phyloP scores from a whole-genome alignment of 2,888 invertebrate species.

The Pollenia angustigena region DNA sequence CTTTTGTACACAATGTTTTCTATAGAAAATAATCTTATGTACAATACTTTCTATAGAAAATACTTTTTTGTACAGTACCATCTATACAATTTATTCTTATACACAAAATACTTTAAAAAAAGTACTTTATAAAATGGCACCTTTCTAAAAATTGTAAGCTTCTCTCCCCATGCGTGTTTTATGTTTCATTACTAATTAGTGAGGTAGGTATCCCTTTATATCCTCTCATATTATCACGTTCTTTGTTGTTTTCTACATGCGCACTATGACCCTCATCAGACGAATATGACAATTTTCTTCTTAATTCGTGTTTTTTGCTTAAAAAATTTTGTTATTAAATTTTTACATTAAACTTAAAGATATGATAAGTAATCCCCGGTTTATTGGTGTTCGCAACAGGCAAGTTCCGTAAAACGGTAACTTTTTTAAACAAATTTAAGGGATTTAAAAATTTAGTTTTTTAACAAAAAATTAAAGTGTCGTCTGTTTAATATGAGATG shows the following conservation, averaged over 20 bases:
- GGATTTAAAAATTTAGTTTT: too few species aligned
- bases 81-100: too few species aligned
- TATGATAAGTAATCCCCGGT: neutral
- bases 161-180: neutral
- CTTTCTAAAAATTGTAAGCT: too few species aligned
- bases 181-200: neutral
- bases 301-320: constrained; percentile 39
- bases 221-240: neutral
- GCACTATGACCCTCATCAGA: constrained; percentile 41
- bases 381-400: neutral
- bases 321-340: constrained; percentile 10
- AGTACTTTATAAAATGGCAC: neutral
- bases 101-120: too few species aligned
- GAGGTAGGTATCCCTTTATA: constrained; percentile 9
- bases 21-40: too few species aligned
- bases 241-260: constrained; percentile 39
- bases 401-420: neutral
- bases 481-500: neutral
- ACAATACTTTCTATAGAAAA: too few species aligned
- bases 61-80: too few species aligned
- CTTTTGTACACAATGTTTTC: too few species aligned
- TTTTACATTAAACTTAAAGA: neutral
- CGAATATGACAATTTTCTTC: constrained; percentile 36
- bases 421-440: too few species aligned
- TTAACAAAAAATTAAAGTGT: neutral